These are phyloP conservation scores for Cotesia typhae DNA, from an alignment of 1,140 invertebrate species.

Conservation along the genomic window DNA sequence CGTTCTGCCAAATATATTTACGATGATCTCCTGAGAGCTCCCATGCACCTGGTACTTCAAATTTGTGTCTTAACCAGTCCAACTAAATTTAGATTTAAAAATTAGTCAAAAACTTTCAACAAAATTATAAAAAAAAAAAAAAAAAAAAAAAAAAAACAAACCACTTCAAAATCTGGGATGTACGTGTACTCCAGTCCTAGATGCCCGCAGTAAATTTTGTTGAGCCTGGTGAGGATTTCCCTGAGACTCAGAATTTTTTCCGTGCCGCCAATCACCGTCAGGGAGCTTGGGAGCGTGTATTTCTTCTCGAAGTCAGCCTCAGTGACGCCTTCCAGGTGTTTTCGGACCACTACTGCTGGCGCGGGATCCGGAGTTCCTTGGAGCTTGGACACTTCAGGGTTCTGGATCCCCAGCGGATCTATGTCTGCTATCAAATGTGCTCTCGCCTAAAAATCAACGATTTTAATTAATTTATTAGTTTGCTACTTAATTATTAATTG, in stretches of 20 bases:
- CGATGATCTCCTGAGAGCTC: constrained; percentile 76
- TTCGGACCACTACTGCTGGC: constrained; percentile 51
- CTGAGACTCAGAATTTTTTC: constrained; percentile 69
- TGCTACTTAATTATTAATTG: background rate
- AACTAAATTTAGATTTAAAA: constrained; percentile 62
- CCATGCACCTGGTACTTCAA: constrained; percentile 80
- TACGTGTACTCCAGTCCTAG: constrained; percentile 91
- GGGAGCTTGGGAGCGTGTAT: constrained; percentile 71
- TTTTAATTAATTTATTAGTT: constrained; percentile 19
- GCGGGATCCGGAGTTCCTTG: constrained; percentile 51
- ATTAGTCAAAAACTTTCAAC: background rate
- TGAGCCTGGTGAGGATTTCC: constrained; percentile 82
- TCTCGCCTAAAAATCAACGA: constrained; percentile 68
- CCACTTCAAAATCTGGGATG: constrained; percentile 75
- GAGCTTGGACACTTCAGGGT: constrained; percentile 56
- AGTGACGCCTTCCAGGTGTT: constrained; percentile 64
- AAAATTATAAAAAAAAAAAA: background rate
- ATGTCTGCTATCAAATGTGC: constrained; percentile 83
- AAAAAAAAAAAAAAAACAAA: constrained; percentile 14
- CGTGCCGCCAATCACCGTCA: constrained; percentile 76
- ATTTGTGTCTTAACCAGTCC: constrained; percentile 81
- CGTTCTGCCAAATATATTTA: constrained; percentile 73
- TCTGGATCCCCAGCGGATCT: constrained; percentile 75
- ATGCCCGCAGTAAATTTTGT: constrained; percentile 73
- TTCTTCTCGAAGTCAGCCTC: constrained; percentile 74